phyloP scores from a whole-genome alignment of 2,797 vertebrate genomes.

The Lutjanus campechanus region DNA sequence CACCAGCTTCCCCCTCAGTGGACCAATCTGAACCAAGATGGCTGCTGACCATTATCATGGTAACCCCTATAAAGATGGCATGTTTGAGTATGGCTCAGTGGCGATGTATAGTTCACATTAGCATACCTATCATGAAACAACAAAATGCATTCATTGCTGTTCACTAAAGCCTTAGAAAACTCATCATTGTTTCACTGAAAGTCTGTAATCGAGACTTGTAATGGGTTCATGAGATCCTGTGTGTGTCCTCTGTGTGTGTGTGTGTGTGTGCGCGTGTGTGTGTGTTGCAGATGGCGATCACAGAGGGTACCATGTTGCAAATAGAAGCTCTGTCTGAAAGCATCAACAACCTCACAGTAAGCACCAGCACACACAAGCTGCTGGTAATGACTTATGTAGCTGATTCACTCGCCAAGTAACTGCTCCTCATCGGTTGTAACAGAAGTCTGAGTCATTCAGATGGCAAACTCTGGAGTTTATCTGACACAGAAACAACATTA shows the following conservation, averaged over 20 bases:
- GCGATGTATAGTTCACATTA: not conserved
- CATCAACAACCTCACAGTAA: slow-evolving; percentile 94
- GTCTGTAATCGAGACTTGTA: slow-evolving; percentile 18
- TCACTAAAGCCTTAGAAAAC: not conserved
- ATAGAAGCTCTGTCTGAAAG: slow-evolving; percentile 94
- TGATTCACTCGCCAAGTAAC: slow-evolving; percentile 31
- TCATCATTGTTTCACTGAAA: not conserved
- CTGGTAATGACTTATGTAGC: slow-evolving; percentile 51
- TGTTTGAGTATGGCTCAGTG: slow-evolving; percentile 51
- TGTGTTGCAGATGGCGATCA: slow-evolving; percentile 90
- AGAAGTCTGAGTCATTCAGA: slow-evolving; percentile 37
- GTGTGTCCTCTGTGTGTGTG: slow-evolving; percentile 15
- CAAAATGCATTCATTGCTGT: not conserved
- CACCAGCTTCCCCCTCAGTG: slow-evolving; percentile 16
- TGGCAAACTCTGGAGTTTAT: slow-evolving; percentile 26
- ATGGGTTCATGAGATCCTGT: slow-evolving; percentile 19
- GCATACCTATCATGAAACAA: not conserved
- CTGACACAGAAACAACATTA: slow-evolving; percentile 5
- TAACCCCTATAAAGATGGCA: slow-evolving; percentile 51
- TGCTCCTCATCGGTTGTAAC: slow-evolving; percentile 23
- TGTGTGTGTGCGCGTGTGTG: slow-evolving; percentile 46
- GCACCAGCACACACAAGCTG: slow-evolving; percentile 70
- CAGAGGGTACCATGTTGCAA: slow-evolving; percentile 90
- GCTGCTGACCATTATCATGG: slow-evolving; percentile 42
- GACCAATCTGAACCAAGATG: slow-evolving; percentile 42